Conservation (phyloP, 2,113 vertebrate species). For the Actinemys pallida region DNA sequence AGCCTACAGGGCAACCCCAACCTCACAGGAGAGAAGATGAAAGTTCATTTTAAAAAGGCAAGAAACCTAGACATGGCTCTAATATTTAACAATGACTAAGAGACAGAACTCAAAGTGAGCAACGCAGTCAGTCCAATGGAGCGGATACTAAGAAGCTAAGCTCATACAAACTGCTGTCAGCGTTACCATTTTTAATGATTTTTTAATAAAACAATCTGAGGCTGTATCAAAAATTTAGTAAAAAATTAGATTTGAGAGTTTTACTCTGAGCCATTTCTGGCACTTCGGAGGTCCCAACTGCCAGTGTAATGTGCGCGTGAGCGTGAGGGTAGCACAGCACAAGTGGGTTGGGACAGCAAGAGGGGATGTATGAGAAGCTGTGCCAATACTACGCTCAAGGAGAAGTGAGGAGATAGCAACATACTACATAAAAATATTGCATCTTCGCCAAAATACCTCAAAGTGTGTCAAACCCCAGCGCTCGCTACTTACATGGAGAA, state of each 20-base stretch:
- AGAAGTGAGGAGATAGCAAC: constrained; percentile 70
- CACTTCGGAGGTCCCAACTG: constrained; percentile 47
- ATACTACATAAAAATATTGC: constrained; percentile 80
- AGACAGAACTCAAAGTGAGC: constrained; percentile 37
- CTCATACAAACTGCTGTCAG: constrained; percentile 89
- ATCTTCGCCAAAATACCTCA: constrained; percentile 77
- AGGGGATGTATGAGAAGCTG: neutral
- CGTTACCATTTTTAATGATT: constrained; percentile 80
- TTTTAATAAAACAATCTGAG: constrained; percentile 90
- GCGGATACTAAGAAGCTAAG: constrained; percentile 80
- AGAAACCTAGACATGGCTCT: constrained; percentile 66
- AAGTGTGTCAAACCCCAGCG: constrained; percentile 59
- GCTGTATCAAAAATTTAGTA: constrained; percentile 92
- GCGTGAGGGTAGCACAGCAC: neutral
- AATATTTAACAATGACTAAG: constrained; percentile 75
- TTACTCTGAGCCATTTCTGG: constrained; percentile 77
- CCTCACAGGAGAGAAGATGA: constrained; percentile 64
- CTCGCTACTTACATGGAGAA: constrained; percentile 39
- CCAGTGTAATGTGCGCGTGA: constrained; percentile 10
- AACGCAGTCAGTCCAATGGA: constrained; percentile 72
- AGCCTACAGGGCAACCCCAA: constrained; percentile 31
- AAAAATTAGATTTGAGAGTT: constrained; percentile 87
- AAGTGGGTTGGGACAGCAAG: neutral
- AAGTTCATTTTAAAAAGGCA: constrained; percentile 73
- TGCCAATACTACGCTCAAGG: constrained; percentile 59